A percentile compares a stretch with the other conserved stretches of the same genome.
These are phyloP conservation scores for Tetheella fluctuosa DNA, from an alignment of 2,888 invertebrate species.

Conservation along the genomic window DNA sequence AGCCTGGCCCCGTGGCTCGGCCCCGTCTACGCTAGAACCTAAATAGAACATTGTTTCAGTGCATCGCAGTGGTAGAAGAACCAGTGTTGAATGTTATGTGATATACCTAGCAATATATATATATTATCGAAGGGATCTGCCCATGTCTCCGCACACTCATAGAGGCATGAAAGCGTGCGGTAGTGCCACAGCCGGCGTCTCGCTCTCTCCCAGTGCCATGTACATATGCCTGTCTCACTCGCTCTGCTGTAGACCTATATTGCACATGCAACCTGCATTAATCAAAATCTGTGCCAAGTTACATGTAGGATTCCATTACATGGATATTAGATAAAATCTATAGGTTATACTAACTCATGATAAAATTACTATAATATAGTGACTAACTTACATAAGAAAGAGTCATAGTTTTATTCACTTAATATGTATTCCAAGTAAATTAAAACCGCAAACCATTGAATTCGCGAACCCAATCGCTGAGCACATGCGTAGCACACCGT, in stretches of 20 bases:
- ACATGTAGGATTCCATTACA: conserved; percentile 34
- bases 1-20: conserved; percentile 17
- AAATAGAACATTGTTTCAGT: conserved; percentile 30
- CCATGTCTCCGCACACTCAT: conserved; percentile 22
- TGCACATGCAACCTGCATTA: conserved; percentile 75
- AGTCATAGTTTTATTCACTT: not conserved
- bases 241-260: conserved; percentile 50
- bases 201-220: conserved; percentile 52
- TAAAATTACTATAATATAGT: not conserved
- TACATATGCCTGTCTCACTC: conserved; percentile 54
- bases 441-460: not conserved
- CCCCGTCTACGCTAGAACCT: conserved; percentile 16
- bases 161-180: conserved; percentile 28
- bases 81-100: conserved; percentile 25
- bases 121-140: conserved; percentile 21
- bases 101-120: conserved; percentile 31
- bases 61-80: conserved; percentile 26
- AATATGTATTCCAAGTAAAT: not conserved
- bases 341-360: not conserved
- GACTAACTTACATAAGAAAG: not conserved
- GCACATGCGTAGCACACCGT: conserved; percentile 52
- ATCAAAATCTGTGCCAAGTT: conserved; percentile 54
- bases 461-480: conserved; percentile 19
- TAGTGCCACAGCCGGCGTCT: conserved; percentile 68
- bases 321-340: not conserved